Evolutionary conservation across 2,888 invertebrate genomes (phyloP).

Genomic region (Argyresthia albistria): DNA sequence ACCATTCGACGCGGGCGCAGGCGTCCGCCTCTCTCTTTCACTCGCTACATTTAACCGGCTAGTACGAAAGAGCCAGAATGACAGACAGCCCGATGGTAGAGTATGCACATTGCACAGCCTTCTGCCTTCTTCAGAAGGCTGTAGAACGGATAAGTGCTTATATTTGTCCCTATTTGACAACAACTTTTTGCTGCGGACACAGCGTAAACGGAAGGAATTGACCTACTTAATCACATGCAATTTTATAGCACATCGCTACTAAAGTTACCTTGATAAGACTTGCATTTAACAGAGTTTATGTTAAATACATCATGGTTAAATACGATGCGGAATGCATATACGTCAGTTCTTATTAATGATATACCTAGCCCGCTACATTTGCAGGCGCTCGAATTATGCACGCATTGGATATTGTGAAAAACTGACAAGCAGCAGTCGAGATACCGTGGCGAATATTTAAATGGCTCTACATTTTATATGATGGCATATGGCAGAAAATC

Average conservation of each 20-base stretch:
- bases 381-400: not conserved
- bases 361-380: no score
- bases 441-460: no score
- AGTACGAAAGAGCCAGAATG: constrained; percentile 27
- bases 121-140: constrained; percentile 39
- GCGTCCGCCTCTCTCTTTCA: constrained; percentile 39
- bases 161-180: not conserved
- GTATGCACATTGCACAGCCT: constrained; percentile 24
- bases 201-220: not conserved
- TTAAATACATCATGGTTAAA: no score
- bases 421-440: not conserved
- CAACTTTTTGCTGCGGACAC: not conserved
- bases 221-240: not conserved
- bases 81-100: constrained; percentile 33
- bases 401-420: not conserved
- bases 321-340: no score
- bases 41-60: constrained; percentile 13
- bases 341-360: no score
- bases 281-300: no score
- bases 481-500: no score
- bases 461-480: no score
- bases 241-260: not conserved
- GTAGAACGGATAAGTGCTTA: constrained; percentile 11
- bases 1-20: constrained; percentile 56
- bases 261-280: no score